Evolutionary conservation across 2,888 invertebrate genomes (phyloP), one percentile per base, ranked within the genome.

Genomic region (Malachius bipustulatus): DNA sequence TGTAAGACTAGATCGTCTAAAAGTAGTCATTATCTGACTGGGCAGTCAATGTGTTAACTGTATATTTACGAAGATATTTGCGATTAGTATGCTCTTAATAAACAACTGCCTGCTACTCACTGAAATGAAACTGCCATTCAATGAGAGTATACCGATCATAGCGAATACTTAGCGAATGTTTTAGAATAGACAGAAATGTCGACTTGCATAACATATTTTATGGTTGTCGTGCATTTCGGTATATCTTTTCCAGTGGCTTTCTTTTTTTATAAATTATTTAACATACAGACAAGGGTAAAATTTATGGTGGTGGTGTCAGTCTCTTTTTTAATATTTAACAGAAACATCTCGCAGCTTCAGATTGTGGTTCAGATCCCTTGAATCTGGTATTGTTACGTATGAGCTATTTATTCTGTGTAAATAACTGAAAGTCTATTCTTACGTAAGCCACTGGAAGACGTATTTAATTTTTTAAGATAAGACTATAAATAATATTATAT

Each of bases 171-270:
- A n/a, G n/a, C n/a, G n/a, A 43, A 41, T 19, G 19, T 36, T 35
- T 36, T 33, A 30, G 26, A 34, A 15, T 32, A 26, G 28, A 28
- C 35, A 38, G 28, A 38, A 26, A 28, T 38, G 35, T 35, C 15
- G 12, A 39, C 34, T 40, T n/a, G n/a, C n/a, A n/a, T n/a, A n/a
- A n/a, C n/a, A n/a, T n/a, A n/a, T n/a, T n/a, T n/a, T n/a, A n/a
- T n/a, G n/a, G n/a, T n/a, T n/a, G n/a, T n/a, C n/a, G n/a, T n/a
- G n/a, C n/a, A 50, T 47, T 39, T 30, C 27, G n/a, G n/a, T 8
- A 54, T 54, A 58, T 58, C 62, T 62, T 62, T 62, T 62, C 60
- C 62, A 58, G 37, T 54, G 61, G 61, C 61, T 62, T 48, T 47
- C 41, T 40, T 40, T 40, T 44, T 41, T 44, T 45, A 44, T 45